Evolutionary conservation across 2,888 invertebrate genomes (phyloP).

Genomic region (Dryadula phaetusa): DNA sequence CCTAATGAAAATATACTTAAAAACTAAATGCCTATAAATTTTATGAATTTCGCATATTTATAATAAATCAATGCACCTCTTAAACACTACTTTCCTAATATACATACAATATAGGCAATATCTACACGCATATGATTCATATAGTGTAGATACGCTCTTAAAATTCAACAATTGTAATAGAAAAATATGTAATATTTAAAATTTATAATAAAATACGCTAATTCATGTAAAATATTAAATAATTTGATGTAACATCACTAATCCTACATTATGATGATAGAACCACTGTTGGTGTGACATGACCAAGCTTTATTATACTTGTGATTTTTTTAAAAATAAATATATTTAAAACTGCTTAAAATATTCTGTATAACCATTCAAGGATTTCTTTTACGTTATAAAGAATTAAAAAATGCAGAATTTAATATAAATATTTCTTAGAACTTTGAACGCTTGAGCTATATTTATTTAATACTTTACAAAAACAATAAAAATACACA

Average conservation of each 20-base stretch:
- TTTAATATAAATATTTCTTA: no score
- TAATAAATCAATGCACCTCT: slow-evolving; percentile 70
- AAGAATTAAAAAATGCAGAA: no score
- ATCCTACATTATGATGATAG: slow-evolving; percentile 48
- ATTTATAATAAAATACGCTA: slow-evolving; percentile 73
- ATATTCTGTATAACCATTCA: neutral
- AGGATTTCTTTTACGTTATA: no score
- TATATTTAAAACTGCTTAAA: no score
- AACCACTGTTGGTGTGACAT: slow-evolving; percentile 13
- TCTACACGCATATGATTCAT: slow-evolving; percentile 52
- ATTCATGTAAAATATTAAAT: slow-evolving; percentile 74
- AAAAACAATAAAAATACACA: slow-evolving; percentile 21
- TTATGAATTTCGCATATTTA: slow-evolving; percentile 59
- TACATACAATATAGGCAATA: slow-evolving; percentile 70
- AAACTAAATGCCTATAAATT: slow-evolving; percentile 52
- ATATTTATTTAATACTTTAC: no score
- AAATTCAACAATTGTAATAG: slow-evolving; percentile 65
- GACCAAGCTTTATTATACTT: neutral
- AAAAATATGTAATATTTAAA: slow-evolving; percentile 67
- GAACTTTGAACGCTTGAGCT: no score
- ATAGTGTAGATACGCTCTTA: slow-evolving; percentile 53
- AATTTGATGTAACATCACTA: slow-evolving; percentile 69
- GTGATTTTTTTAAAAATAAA: neutral
- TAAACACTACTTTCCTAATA: slow-evolving; percentile 72
- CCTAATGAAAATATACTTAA: slow-evolving; percentile 56